Conservation (phyloP, 1,140 invertebrate species). For the Hydropsyche tenuis region DNA sequence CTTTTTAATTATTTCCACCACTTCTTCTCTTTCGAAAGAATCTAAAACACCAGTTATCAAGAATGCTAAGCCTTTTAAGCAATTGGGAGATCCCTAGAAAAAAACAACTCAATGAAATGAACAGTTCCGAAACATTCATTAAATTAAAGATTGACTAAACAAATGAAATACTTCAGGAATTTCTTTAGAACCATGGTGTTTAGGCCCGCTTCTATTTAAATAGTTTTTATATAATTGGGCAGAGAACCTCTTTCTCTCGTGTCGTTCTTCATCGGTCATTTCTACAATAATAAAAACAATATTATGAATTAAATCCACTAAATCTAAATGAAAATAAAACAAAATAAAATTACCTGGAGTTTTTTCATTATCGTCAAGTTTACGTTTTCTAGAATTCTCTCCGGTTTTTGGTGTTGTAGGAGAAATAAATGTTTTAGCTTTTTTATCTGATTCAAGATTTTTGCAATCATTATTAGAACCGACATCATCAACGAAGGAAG, state of each 20-base stretch:
- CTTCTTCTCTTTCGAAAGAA: conserved; percentile 85
- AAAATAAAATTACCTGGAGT: background rate
- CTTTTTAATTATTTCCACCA: conserved; percentile 73
- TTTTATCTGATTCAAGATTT: background rate
- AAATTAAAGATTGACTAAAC: conserved; percentile 15
- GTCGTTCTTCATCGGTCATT: conserved; percentile 66
- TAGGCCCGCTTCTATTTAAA: conserved; percentile 76
- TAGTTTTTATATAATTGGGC: conserved; percentile 74
- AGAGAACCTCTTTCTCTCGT: conserved; percentile 69
- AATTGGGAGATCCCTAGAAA: conserved; percentile 73
- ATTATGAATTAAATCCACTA: background rate
- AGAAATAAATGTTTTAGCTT: background rate
- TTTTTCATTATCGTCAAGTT: conserved; percentile 9
- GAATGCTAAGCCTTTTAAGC: conserved; percentile 80
- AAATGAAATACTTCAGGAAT: conserved; percentile 72
- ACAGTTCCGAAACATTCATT: too few relatives aligned
- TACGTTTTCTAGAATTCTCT: conserved; percentile 13
- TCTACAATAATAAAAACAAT: conserved; percentile 53
- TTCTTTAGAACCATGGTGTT: conserved; percentile 80
- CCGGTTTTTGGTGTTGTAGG: background rate
- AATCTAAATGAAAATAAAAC: background rate
- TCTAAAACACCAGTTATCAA: conserved; percentile 88
- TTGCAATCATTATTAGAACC: background rate
- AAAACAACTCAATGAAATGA: conserved; percentile 35
- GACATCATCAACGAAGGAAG: conserved; percentile 1